These are phyloP conservation scores for Acheta domesticus DNA, from an alignment of 2,888 invertebrate species.

Conservation along the genomic window DNA sequence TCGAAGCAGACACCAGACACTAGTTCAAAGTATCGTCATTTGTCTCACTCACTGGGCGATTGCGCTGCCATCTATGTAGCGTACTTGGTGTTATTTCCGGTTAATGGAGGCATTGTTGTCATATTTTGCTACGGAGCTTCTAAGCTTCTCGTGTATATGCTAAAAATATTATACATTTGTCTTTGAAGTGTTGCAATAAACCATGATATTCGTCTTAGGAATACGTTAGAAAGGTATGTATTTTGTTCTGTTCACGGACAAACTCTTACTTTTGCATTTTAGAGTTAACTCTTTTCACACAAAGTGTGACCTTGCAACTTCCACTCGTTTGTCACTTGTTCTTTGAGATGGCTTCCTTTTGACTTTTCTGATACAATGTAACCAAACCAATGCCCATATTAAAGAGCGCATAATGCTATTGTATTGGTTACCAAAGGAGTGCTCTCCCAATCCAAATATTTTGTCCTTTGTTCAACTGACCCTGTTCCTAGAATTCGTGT, in stretches of 20 bases:
- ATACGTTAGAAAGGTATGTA: slow-evolving; percentile 24
- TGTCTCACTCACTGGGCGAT: not conserved
- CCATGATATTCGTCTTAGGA: not conserved
- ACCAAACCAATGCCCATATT: not conserved
- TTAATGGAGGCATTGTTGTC: slow-evolving; percentile 38
- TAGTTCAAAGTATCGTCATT: not conserved
- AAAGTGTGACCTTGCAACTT: slow-evolving; percentile 38
- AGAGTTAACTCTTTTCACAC: slow-evolving; percentile 25
- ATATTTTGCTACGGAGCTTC: slow-evolving; percentile 36
- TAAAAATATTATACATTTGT: slow-evolving; percentile 24
- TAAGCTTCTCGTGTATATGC: slow-evolving; percentile 26
- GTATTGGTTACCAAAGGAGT: no score
- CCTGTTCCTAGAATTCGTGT: no score
- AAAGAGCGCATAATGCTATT: no score
- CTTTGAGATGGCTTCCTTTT: slow-evolving; percentile 35
- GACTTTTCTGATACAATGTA: slow-evolving; percentile 25
- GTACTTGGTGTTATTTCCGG: slow-evolving; percentile 28
- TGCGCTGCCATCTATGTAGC: slow-evolving; percentile 19
- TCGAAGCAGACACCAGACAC: no score
- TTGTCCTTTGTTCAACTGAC: no score
- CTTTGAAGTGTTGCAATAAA: not conserved
- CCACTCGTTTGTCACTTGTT: slow-evolving; percentile 37
- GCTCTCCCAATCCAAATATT: no score
- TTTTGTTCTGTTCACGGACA: not conserved
- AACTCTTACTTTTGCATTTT: not conserved